These are phyloP conservation scores for Crematogaster levior DNA, from an alignment of 2,888 invertebrate genomes.

Conservation along the genomic window DNA sequence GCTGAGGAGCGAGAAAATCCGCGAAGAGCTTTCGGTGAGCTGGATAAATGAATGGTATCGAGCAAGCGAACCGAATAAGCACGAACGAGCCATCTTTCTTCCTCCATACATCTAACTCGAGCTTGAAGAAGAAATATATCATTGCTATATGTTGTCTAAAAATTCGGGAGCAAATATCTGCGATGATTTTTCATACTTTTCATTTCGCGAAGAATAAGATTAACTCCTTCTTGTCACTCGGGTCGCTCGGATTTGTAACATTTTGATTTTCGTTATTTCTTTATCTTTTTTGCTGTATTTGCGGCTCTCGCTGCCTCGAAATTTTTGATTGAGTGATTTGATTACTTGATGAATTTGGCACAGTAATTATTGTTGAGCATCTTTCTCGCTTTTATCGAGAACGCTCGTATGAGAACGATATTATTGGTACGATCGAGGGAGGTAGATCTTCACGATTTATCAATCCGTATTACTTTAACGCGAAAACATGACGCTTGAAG, in stretches of 20 bases:
- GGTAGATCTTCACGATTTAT: conserved; percentile 36
- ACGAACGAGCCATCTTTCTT: conserved; percentile 22
- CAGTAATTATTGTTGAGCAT: conserved; percentile 75
- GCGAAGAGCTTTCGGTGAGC: conserved; percentile 20
- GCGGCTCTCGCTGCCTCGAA: conserved; percentile 21
- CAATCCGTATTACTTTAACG: conserved; percentile 12
- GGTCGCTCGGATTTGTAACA: conserved; percentile 15
- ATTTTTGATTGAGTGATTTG: conserved; percentile 61
- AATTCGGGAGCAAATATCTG: neutral
- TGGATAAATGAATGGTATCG: conserved; percentile 19
- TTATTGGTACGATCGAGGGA: conserved; percentile 47
- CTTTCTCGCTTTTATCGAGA: conserved; percentile 48
- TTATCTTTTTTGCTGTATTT: neutral
- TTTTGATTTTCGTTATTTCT: conserved; percentile 32
- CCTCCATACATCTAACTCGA: neutral
- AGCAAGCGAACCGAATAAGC: conserved; percentile 34
- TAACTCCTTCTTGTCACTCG: conserved; percentile 24
- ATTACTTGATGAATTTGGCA: conserved; percentile 72
- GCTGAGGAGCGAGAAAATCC: conserved; percentile 46
- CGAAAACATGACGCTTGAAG: conserved; percentile 19
- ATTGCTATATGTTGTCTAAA: neutral
- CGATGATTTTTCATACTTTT: neutral
- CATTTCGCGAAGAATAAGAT: conserved; percentile 13
- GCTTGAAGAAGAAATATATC: neutral
- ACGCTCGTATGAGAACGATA: conserved; percentile 47